A percentile compares a stretch with the other conserved stretches of the same genome.
These are phyloP conservation scores for Dinoponera quadriceps DNA, from an alignment of 1,140 invertebrate genomes.

Conservation along the genomic window DNA sequence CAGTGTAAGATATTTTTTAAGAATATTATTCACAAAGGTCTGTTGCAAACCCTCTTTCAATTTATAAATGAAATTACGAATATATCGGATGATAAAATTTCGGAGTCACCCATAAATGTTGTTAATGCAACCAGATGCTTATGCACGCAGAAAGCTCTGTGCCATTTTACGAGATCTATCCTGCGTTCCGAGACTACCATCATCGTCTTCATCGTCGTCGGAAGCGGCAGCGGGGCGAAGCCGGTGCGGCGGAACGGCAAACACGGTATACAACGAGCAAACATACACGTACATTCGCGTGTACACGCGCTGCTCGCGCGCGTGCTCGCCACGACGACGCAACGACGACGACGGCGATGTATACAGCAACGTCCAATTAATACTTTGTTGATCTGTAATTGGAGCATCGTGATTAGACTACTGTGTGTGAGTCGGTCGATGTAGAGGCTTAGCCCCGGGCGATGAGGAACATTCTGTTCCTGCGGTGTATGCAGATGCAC, in stretches of 20 bases:
- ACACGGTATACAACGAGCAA: background rate
- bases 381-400: constrained; percentile 57
- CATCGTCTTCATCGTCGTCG: background rate
- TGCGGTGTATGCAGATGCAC: constrained; percentile 27
- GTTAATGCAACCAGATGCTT: no score
- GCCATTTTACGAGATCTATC: no score
- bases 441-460: constrained; percentile 17
- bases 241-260: background rate
- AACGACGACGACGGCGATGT: background rate
- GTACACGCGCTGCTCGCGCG: background rate
- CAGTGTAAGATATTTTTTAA: no score
- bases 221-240: background rate
- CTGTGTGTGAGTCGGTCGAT: constrained; percentile 44
- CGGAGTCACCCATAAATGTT: no score
- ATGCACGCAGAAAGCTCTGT: no score
- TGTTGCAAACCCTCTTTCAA: no score
- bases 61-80: no score
- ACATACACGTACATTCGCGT: no score
- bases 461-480: constrained; percentile 14
- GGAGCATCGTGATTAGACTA: constrained; percentile 62
- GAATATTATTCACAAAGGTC: no score
- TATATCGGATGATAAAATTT: no score
- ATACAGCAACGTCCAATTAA: constrained; percentile 57
- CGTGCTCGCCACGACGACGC: no score
- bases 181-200: constrained; percentile 7